phyloP scores from a whole-genome alignment of 2,113 vertebrate species.

The cattle (Bos taurus) region ARS-UCD2.0 NC_037336.1:17572501-17573000 shows the following conservation, averaged over 20 bases:
- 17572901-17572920: not conserved
- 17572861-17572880: not conserved
- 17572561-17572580: not conserved
- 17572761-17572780: not conserved
- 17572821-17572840: too few species aligned
- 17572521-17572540: not conserved
- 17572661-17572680: not conserved
- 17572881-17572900: not conserved
- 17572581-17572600: not conserved
- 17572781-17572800: not conserved
- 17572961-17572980: not conserved
- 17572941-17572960: not conserved
- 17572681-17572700: not conserved
- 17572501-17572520: not conserved
- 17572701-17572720: not conserved
- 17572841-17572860: not conserved
- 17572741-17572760: not conserved
- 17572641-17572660: not conserved
- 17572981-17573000: not conserved
- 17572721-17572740: not conserved
- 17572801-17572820: not conserved
- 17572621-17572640: not conserved
- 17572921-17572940: not conserved
- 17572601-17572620: not conserved
- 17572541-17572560: not conserved